Base-by-base conservation (phyloP, 2,113 vertebrate species). In the Zapornia atra region DNA sequence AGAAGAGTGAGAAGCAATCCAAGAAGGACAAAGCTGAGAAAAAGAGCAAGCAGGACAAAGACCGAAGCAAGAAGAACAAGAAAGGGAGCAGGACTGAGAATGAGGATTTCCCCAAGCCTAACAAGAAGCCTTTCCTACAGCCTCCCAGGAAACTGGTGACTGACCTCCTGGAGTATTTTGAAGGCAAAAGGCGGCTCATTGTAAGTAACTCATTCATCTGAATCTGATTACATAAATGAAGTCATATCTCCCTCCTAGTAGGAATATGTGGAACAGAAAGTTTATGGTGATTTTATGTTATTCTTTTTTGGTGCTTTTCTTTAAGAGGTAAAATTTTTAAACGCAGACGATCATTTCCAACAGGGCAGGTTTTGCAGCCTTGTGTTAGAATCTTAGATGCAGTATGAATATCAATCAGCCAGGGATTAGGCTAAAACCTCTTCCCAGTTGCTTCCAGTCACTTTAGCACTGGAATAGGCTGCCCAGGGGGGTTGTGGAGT, bases 121-220 rank as follows among this genome's bases (percentile, higher is more conserved):
- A 98, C 8, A 97, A 98, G 66, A 99, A 97, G 88, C 98, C 97
- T 24, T 96, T 98, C 44, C 44, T 98, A 9, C 97, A 91, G 38
- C 90, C 86, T 34, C 97, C 98, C 6, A 98, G 97, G 82, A 98
- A 98, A 95, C 96, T 98, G 1, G 97, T 98, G 94, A 88, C 96
- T 2, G 98, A 98, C 64, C 98, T 99, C 87, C 97, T 99, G 97
- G 98, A 98, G 42, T 99, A 99, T 96, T 99, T 99, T 97, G 99
- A 99, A 97, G 99, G 98, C 98, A 99, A 98, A 96, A 98, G 99
- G 78, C 97, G 99, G 24, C 98, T 99, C 48, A 97, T 99, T 83
- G 99, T 99, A 98, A 99, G 99, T 99, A 94, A 77, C 48, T 78
- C 1, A 0, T 91, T 70, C 19, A 70, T 69, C 46, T 94, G n/a